Evolutionary conservation across 2,113 vertebrate genomes (phyloP), one percentile per base, ranked within the genome.

Genomic region (Furnarius figulus): DNA sequence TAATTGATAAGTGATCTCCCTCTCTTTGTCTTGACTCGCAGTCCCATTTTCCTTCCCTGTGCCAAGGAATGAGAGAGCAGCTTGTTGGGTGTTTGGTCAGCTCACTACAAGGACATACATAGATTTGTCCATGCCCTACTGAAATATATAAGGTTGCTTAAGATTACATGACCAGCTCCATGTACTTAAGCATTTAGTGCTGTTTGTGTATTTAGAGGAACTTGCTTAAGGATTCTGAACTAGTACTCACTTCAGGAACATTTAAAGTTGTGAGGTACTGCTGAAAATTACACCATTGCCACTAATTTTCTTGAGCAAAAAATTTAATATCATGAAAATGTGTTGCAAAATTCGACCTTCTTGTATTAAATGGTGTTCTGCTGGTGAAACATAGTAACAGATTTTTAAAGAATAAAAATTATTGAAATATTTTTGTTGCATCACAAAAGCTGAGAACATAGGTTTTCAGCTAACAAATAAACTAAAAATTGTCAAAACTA

Each of bases 171-270:
- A 20, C 28, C 13, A 46, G 4, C 8, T 76, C 35, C 24, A 6
- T 21, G 2, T 3, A 30, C 30, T 47, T 9, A 47, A 47, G 5
- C 8, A 28, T 17, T 58, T 71, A 56, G 3, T 16, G 9, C 8
- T 18, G 21, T 8, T 39, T 28, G 3, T 5, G 2, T 24, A 13
- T 33, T 31, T 58, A 0, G 0, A 52, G 8, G 18, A 56, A 59
- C 33, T 85, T 80, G 1, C 8, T 14, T 24, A 39, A 47, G 12
- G 16, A 59, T 73, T 71, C 22, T 56, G 46, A 78, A 15, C 11
- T 75, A 6, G 0, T 27, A 7, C 5, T 53, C 24, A 17, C 22
- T 52, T 85, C 35, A 65, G 17, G 23, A 33, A 39, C 14, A 9
- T 56, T 40, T n/a, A 24, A 62, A 65, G 14, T 40, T 23, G 2